Evolutionary conservation across 2,113 vertebrate genomes (phyloP).

Genomic region (Lagopus muta): DNA sequence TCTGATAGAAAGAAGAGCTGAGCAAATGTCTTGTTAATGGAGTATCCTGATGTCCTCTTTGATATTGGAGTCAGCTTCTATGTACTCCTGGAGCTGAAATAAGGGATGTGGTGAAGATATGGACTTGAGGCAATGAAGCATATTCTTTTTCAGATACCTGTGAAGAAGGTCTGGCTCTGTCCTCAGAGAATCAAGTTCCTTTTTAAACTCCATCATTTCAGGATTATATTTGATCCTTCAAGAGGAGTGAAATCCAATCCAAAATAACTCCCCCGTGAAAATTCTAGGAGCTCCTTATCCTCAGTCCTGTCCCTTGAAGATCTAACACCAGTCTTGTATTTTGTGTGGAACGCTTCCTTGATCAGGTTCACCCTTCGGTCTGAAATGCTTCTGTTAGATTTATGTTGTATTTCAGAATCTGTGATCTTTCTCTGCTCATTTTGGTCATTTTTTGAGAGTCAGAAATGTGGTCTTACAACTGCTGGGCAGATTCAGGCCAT

Average conservation of each 20-base stretch:
- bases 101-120: neutral
- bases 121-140: neutral
- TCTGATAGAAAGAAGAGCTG: neutral
- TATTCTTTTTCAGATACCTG: neutral
- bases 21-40: neutral
- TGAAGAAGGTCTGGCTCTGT: neutral
- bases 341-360: neutral
- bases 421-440: neutral
- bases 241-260: neutral
- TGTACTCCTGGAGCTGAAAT: neutral
- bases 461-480: neutral
- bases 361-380: neutral
- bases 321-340: neutral
- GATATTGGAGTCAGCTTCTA: neutral
- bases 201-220: neutral
- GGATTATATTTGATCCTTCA: neutral
- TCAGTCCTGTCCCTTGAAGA: neutral
- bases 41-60: neutral
- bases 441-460: neutral
- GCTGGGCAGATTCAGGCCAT: neutral
- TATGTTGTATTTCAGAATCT: neutral
- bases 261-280: neutral
- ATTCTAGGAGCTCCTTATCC: neutral
- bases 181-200: neutral
- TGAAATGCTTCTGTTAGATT: neutral